Percentiles rank a stretch among this genome's conserved stretches.
Conservation (phyloP, 2,888 invertebrate genomes). For the Agrotis clavis region DNA sequence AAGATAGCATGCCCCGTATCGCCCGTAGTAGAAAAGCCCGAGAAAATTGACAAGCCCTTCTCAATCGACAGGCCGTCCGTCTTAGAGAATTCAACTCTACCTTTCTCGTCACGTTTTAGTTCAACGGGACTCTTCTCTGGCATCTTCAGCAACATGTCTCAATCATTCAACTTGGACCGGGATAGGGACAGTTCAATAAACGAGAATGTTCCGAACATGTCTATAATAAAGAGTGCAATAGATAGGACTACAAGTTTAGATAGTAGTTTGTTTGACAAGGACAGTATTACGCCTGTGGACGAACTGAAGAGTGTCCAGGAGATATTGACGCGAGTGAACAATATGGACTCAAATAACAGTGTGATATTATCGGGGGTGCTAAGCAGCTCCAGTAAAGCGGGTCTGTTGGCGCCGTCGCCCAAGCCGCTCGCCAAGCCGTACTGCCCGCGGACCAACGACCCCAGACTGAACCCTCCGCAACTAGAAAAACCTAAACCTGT, state of each 20-base stretch:
- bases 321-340: slow-evolving; percentile 88
- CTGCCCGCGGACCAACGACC: slow-evolving; percentile 79
- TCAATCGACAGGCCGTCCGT: slow-evolving; percentile 77
- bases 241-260: slow-evolving; percentile 89
- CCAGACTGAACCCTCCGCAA: slow-evolving; percentile 87
- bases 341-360: slow-evolving; percentile 90
- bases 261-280: slow-evolving; percentile 85
- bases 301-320: slow-evolving; percentile 88
- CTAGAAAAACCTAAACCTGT: slow-evolving; percentile 88
- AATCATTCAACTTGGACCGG: slow-evolving; percentile 78
- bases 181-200: slow-evolving; percentile 78
- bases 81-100: slow-evolving; percentile 76
- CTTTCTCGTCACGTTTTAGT: slow-evolving; percentile 84
- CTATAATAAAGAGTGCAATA: slow-evolving; percentile 89
- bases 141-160: slow-evolving; percentile 85
- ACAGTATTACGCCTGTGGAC: slow-evolving; percentile 82
- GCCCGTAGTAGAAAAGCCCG: slow-evolving; percentile 59
- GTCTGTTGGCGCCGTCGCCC: slow-evolving; percentile 69
- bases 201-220: slow-evolving; percentile 86
- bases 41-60: slow-evolving; percentile 69
- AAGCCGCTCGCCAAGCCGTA: slow-evolving; percentile 74
- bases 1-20: slow-evolving; percentile 63
- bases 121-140: slow-evolving; percentile 87
- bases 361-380: slow-evolving; percentile 88
- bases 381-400: slow-evolving; percentile 76